These are phyloP conservation scores for Setophaga petechia DNA, from an alignment of 2,113 vertebrate genomes.

Conservation along the genomic window DNA sequence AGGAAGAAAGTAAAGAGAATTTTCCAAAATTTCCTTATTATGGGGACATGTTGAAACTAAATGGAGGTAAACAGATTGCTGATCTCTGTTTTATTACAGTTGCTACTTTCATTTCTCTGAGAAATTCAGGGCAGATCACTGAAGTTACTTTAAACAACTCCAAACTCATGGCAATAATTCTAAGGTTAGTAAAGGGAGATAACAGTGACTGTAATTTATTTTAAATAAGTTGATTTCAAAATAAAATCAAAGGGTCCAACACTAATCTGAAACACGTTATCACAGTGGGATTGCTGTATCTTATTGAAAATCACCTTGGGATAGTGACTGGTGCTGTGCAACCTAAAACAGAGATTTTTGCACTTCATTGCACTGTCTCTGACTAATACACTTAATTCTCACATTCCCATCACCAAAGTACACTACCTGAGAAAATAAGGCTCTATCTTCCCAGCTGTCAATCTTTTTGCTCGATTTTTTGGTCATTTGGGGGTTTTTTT, in stretches of 20 bases:
- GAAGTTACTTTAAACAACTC: neutral
- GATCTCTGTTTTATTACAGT: neutral
- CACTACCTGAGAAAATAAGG: neutral
- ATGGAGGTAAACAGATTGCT: neutral
- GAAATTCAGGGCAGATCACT: neutral
- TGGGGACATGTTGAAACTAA: neutral
- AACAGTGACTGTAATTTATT: neutral
- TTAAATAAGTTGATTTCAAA: constrained; percentile 1
- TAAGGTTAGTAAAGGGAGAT: neutral
- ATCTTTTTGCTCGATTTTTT: neutral
- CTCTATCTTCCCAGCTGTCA: neutral
- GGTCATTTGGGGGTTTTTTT: neutral
- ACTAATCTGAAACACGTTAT: neutral
- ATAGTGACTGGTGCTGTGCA: neutral
- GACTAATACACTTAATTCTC: neutral
- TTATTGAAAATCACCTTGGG: neutral
- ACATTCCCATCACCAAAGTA: neutral
- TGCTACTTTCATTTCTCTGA: neutral
- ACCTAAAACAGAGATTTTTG: neutral
- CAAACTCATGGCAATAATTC: neutral
- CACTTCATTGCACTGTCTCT: neutral
- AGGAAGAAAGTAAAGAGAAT: neutral
- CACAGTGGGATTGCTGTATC: neutral
- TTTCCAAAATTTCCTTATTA: neutral
- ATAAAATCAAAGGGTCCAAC: neutral